A percentile compares a stretch with the other conserved stretches of the same genome.
Evolutionary conservation across 1,140 invertebrate species (phyloP).

Genomic region (Rhagoletis pomonella): DNA sequence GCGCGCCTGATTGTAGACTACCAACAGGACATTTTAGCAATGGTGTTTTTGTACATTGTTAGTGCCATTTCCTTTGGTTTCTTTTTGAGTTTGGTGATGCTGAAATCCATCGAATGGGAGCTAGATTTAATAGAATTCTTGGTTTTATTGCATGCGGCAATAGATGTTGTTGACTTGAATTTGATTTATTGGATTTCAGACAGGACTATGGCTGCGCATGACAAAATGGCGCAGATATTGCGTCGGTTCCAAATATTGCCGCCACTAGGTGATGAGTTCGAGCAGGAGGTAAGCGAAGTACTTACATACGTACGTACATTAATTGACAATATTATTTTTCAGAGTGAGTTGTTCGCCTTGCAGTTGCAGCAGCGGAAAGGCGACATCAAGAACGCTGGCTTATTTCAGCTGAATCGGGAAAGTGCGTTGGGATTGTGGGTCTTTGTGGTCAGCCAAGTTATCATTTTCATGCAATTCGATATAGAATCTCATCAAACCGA

Average conservation of each 20-base stretch:
- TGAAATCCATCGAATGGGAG: neutral
- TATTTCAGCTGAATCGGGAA: neutral
- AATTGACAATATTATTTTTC: neutral
- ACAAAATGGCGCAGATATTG: neutral
- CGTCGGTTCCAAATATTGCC: constrained; percentile 5
- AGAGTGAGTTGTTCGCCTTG: constrained; percentile 19
- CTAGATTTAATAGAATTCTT: neutral
- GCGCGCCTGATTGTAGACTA: neutral
- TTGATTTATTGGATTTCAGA: constrained; percentile 27
- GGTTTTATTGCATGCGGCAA: neutral
- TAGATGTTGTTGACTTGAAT: constrained; percentile 19
- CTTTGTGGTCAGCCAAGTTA: neutral
- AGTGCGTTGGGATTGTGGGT: neutral
- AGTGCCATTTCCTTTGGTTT: neutral
- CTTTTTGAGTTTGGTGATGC: neutral
- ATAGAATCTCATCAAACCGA: neutral
- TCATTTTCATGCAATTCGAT: constrained; percentile 21
- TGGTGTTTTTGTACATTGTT: neutral
- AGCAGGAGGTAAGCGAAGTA: neutral
- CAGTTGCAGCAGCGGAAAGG: neutral
- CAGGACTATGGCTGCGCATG: neutral
- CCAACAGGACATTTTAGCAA: neutral
- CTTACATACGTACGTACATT: neutral
- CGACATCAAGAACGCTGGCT: neutral
- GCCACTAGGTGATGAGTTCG: neutral